A percentile compares a stretch with the other conserved stretches of the same genome.
Conservation (phyloP, 2,113 vertebrate genomes). For the Ibidorhyncha struthersii region DNA sequence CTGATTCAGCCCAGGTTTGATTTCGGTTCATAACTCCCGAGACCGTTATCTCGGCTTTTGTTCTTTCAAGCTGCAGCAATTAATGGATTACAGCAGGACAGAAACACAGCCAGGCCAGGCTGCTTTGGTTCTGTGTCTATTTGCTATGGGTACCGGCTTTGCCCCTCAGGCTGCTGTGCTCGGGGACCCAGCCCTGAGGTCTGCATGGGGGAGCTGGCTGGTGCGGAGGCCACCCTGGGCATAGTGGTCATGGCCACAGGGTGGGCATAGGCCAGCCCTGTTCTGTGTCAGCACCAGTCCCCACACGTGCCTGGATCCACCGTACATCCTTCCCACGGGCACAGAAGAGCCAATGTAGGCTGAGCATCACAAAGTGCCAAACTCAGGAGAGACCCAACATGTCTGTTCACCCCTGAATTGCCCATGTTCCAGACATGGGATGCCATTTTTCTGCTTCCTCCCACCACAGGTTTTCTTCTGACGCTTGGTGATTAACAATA, state of each 20-base stretch:
- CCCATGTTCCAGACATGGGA: background rate
- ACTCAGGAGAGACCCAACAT: background rate
- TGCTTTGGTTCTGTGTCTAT: background rate
- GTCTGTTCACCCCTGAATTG: background rate
- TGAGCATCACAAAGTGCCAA: background rate
- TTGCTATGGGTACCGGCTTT: background rate
- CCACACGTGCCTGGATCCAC: fast-evolving
- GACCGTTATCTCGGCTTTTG: conserved; percentile 11
- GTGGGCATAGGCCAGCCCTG: background rate
- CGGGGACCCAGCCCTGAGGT: background rate
- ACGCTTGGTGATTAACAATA: background rate
- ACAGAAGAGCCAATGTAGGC: background rate
- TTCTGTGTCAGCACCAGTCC: fast-evolving
- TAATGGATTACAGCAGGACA: background rate
- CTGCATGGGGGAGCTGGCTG: background rate
- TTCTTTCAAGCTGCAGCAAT: background rate
- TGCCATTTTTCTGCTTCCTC: background rate
- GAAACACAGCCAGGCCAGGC: background rate
- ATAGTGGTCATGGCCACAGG: fast-evolving
- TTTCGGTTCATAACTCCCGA: background rate
- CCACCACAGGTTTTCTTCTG: background rate
- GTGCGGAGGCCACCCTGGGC: background rate
- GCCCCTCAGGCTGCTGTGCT: background rate
- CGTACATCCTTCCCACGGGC: fast-evolving
- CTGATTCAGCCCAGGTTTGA: conserved; percentile 1